phyloP scores from a whole-genome alignment of 2,113 vertebrate species.

The Chlamydotis undulata region DNA sequence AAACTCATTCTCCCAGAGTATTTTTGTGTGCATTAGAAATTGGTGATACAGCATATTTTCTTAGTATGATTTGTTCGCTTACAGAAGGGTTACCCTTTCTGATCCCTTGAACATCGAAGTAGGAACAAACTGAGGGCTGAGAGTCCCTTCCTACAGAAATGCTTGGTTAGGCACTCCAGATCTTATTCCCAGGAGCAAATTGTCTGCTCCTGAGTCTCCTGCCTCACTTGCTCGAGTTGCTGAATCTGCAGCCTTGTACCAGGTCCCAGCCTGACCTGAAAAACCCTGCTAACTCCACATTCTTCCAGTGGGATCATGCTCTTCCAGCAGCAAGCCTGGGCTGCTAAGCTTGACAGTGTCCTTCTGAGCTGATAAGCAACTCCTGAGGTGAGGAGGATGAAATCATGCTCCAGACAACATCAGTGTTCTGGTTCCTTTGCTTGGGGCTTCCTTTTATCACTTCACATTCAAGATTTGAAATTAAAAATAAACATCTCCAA shows the following conservation, averaged over 20 bases:
- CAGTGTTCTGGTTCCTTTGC: background rate
- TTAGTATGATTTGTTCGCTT: background rate
- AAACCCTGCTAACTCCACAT: background rate
- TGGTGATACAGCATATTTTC: background rate
- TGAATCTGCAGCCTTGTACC: background rate
- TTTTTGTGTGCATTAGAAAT: background rate
- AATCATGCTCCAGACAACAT: conserved; percentile 31
- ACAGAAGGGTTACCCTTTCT: background rate
- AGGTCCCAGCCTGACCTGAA: conserved; percentile 4
- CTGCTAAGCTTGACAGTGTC: background rate
- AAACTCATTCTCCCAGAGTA: background rate
- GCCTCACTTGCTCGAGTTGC: background rate
- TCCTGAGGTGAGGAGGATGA: background rate
- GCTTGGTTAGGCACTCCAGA: background rate
- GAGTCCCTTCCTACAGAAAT: background rate
- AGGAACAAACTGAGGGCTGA: background rate
- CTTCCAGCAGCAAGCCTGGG: background rate
- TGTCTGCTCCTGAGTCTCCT: background rate
- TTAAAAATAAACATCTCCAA: conserved; percentile 27
- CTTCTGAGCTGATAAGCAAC: background rate
- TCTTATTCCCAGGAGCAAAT: background rate
- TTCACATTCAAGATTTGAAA: conserved; percentile 36
- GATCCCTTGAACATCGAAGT: background rate
- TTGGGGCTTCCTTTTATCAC: conserved; percentile 13
- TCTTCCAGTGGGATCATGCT: background rate